These are phyloP conservation scores for Tortrix viridana DNA, from an alignment of 2,888 invertebrate genomes.

Conservation along the genomic window DNA sequence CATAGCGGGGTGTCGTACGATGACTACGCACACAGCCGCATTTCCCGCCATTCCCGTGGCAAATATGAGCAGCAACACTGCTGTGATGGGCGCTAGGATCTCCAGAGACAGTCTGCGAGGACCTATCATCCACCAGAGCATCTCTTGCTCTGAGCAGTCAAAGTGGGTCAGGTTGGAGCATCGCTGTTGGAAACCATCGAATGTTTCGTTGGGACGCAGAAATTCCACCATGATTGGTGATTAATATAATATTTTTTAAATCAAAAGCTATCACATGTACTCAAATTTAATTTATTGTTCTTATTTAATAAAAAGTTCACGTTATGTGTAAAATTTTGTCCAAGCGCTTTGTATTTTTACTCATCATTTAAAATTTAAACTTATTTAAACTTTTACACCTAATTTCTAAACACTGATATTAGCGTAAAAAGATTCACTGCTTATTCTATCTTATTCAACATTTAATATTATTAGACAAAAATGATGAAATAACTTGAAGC, in stretches of 20 bases:
- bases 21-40: constrained; percentile 92
- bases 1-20: constrained; percentile 91
- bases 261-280: too few species aligned
- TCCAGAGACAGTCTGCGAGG: constrained; percentile 85
- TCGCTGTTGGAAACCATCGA: constrained; percentile 59
- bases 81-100: constrained; percentile 85
- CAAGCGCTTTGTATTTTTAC: too few species aligned
- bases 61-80: constrained; percentile 90
- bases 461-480: too few species aligned
- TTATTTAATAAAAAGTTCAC: too few species aligned
- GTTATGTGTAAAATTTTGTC: too few species aligned
- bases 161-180: constrained; percentile 74
- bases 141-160: constrained; percentile 86
- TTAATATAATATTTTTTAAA: neutral
- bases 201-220: constrained; percentile 62
- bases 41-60: constrained; percentile 94
- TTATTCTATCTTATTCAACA: too few species aligned
- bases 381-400: too few species aligned
- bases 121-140: constrained; percentile 84
- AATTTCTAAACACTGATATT: too few species aligned
- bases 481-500: too few species aligned
- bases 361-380: too few species aligned
- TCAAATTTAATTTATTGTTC: too few species aligned
- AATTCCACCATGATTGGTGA: constrained; percentile 56
- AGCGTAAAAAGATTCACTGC: too few species aligned